Evolutionary conservation across 1,140 invertebrate genomes (phyloP).

Genomic region (Aphis craccivora): DNA sequence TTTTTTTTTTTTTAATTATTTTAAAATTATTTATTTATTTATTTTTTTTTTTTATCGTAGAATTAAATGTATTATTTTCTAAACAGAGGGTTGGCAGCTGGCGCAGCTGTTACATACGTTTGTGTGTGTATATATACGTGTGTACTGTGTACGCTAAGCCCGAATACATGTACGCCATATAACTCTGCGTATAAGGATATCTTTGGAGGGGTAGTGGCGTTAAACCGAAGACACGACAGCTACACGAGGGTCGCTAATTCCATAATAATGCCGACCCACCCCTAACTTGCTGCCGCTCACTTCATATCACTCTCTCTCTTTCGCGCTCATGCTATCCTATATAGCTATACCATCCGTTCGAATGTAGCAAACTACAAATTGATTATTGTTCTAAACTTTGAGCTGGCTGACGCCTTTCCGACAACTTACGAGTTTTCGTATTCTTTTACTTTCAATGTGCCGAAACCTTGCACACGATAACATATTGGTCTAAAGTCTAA

Average conservation of each 20-base stretch:
- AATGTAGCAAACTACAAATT: constrained; percentile 41
- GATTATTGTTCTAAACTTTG: constrained; percentile 46
- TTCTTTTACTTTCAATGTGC: background rate
- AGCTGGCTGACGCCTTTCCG: background rate
- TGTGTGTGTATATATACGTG: background rate
- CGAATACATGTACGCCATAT: constrained; percentile 5
- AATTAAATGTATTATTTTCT: constrained; percentile 35
- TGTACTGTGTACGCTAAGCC: background rate
- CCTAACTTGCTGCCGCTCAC: background rate
- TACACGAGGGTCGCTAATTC: constrained; percentile 54
- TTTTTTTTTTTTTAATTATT: background rate
- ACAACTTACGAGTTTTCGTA: constrained; percentile 41
- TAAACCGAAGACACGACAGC: constrained; percentile 57
- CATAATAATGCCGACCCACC: constrained; percentile 43
- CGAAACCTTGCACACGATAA: background rate
- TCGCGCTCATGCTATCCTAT: background rate
- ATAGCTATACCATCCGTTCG: background rate
- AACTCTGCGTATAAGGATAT: constrained; percentile 31
- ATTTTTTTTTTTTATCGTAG: background rate
- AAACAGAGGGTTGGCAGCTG: constrained; percentile 33
- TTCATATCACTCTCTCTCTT: background rate
- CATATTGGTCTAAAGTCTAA: background rate
- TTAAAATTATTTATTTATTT: background rate
- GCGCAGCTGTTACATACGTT: constrained; percentile 26
- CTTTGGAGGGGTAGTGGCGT: constrained; percentile 34